These are phyloP conservation scores for Synergus itoensis DNA, from an alignment of 2,888 invertebrate species.

Conservation along the genomic window DNA sequence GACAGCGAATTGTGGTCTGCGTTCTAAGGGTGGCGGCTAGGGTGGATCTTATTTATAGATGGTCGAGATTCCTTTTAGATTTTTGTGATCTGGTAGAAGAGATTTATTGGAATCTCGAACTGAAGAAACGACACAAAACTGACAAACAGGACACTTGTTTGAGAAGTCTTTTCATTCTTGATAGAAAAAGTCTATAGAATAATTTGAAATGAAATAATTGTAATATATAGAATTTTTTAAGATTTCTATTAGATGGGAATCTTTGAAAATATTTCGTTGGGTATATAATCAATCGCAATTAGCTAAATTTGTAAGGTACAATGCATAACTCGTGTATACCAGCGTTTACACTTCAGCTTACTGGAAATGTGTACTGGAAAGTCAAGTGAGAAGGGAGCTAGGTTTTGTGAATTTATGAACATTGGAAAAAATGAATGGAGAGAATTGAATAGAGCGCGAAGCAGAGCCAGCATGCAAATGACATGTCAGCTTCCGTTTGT, in stretches of 20 bases:
- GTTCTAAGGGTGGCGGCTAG: not conserved
- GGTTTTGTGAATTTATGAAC: constrained; percentile 7
- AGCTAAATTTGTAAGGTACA: not conserved
- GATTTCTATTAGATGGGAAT: not conserved
- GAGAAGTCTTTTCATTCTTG: too few species aligned
- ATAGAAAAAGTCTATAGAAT: too few species aligned
- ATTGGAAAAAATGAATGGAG: constrained; percentile 15
- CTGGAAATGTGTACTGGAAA: not conserved
- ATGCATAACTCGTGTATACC: not conserved
- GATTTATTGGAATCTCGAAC: too few species aligned
- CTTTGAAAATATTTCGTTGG: not conserved
- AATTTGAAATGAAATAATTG: too few species aligned
- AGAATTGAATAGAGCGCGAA: not conserved
- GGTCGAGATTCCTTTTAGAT: too few species aligned
- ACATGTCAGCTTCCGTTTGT: not conserved
- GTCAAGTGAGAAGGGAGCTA: not conserved
- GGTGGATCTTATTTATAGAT: not conserved
- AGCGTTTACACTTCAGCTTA: not conserved
- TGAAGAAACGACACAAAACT: too few species aligned
- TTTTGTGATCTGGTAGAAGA: too few species aligned
- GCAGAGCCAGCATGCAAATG: constrained; percentile 2
- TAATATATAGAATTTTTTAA: too few species aligned
- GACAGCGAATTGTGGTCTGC: not conserved
- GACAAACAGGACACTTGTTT: too few species aligned
- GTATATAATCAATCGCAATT: not conserved